Percentiles rank a stretch among this genome's conserved stretches.
Evolutionary conservation across 2,888 invertebrate species (phyloP).

Genomic region (Drosophila cognata): DNA sequence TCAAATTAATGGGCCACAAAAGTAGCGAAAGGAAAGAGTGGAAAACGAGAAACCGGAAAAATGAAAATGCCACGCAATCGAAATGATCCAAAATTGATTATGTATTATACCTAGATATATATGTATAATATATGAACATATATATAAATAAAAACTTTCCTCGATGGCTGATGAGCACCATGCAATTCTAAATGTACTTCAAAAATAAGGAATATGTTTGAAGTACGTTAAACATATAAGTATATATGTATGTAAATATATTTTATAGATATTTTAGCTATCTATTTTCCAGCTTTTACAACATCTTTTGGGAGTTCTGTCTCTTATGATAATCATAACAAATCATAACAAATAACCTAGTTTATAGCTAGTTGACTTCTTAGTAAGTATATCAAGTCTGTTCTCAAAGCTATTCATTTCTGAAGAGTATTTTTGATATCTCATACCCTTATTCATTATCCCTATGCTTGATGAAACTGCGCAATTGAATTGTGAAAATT

Average conservation of each 20-base stretch:
- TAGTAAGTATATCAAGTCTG: not conserved
- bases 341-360: too few relatives aligned
- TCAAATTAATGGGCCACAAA: constrained; percentile 49
- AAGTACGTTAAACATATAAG: not conserved
- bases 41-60: constrained; percentile 32
- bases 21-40: constrained; percentile 2
- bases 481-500: not conserved
- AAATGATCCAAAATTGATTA: constrained; percentile 23
- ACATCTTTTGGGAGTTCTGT: too few relatives aligned
- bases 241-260: not conserved
- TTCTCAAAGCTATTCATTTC: not conserved
- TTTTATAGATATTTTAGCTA: not conserved
- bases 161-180: not conserved
- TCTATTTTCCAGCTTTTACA: not conserved
- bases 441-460: not conserved
- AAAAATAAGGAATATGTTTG: not conserved
- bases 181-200: not conserved
- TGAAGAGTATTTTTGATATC: not conserved
- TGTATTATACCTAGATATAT: not conserved
- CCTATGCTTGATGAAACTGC: not conserved
- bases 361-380: not conserved
- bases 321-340: not conserved
- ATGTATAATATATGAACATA: not conserved
- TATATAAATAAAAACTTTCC: not conserved
- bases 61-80: constrained; percentile 41